Base-by-base conservation (phyloP, 2,113 vertebrate species). In the Ctenodactylus gundi region DNA sequence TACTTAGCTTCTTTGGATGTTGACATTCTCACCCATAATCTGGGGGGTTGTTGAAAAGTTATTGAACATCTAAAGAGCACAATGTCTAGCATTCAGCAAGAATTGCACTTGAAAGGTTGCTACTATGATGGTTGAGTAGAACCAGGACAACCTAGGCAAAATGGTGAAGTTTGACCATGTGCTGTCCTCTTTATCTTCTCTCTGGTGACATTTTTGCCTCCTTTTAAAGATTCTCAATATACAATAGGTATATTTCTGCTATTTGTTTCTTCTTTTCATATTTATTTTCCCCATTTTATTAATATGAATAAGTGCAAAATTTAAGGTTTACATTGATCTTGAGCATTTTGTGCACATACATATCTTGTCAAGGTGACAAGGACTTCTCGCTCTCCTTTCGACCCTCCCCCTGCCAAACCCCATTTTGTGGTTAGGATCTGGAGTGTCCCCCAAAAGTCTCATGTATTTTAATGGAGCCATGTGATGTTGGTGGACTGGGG, bases 31-130 rank as follows among this genome's bases (percentile, higher is more conserved):
- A 70, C 17, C 14, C 81, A 34, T 49, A 80, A 88, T 80, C 78
- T 18, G n/a, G 60, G 17, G 3, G 18, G 15, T 68, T 86, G 7
- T 75, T 85, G n/a, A n/a, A 31, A 75, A 85, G 25, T 73, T 88
- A 81, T 14, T 81, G 27, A 85, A 91, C 94, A 93, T 76, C 70
- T 81, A 85, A 78, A 29, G 57, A 73, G 21, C n/a, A 44, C 34
- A 84, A 77, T 57, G 75, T 76, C n/a, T 70, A 70, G 46, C 15
- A 85, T 1, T 10, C 23, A 85, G 44, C 36, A 80, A 85, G 34
- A 67, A 87, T 68, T 90, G 73, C 12, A n/a, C 36, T 41, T 49
- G 67, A 92, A 57, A 18, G 10, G 15, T 90, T 68, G 44, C 78
- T 75, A 10, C 65, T 81, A 53, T 39, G 20, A 12, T 55, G 58